Evolutionary conservation across 2,797 vertebrate species (phyloP), one percentile per base, ranked within the genome.

Genomic region (Rachycentron canadum): DNA sequence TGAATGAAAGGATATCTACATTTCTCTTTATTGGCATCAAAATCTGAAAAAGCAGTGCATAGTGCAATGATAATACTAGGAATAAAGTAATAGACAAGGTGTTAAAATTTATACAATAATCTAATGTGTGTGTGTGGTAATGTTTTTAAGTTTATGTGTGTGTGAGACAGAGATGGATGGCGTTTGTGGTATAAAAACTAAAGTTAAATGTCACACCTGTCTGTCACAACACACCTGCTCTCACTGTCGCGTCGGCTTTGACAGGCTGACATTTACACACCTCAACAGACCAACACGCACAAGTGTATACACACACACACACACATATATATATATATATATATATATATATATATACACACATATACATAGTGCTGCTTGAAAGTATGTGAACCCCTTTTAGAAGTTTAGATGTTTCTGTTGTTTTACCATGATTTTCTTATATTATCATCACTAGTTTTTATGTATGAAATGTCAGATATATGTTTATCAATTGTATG

Each of bases 151-250:
- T 53, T 23, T 58, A 8, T 52, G 8, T 59, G 64, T n/a, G 58
- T 30, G 77, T 11, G 55, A 84, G 92, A 93, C 90, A 91, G 82
- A 92, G 90, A 92, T 92, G 91, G 90, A 95, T 94, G 89, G 79
- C 88, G 85, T 86, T 91, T 86, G 73, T 83, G 84, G 81, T 89
- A 83, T 88, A 86, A 94, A 93, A 91, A 91, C 86, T 88, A 86
- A 93, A 94, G 87, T 92, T 94, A 95, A 95, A 95, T 95, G 94
- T 94, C 95, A 95, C 88, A 91, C 91, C 94, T 94, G 94, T 92
- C 95, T 76, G 82, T 94, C 94, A 93, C 78, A 75, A 89, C 90
- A 91, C 88, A 86, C 85, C 88, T 89, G 89, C 88, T 88, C 85
- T 87, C 86, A 78, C 73, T 85, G 89, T 92, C 74, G 90, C 52